These are phyloP conservation scores for Rhinogobio ventralis DNA, from an alignment of 2,797 vertebrate species.

Conservation along the genomic window DNA sequence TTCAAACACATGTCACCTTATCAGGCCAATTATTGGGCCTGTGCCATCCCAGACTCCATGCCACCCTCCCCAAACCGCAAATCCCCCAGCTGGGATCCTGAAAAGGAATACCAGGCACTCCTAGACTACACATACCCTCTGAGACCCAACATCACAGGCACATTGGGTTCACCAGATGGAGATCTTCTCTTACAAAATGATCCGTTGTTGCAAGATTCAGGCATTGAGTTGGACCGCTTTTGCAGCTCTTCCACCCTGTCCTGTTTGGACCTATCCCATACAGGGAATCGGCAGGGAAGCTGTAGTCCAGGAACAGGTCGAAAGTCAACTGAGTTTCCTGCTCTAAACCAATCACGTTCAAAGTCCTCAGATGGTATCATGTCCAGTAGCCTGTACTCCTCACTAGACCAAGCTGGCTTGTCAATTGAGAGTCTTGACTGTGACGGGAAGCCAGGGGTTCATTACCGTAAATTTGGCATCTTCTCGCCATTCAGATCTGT, in stretches of 20 bases:
- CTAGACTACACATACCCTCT: conserved; percentile 94
- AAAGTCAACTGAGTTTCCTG: conserved; percentile 60
- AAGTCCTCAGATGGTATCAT: conserved; percentile 61
- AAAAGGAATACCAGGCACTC: conserved; percentile 88
- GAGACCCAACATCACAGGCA: conserved; percentile 74
- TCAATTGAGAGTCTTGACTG: conserved; percentile 66
- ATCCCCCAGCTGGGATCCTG: conserved; percentile 86
- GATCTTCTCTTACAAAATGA: conserved; percentile 61
- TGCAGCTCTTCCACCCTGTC: conserved; percentile 70
- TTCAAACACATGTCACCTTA: conserved; percentile 70
- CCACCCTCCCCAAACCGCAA: conserved; percentile 83
- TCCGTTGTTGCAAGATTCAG: conserved; percentile 84
- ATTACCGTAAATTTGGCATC: conserved; percentile 33
- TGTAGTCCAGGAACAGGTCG: conserved; percentile 5
- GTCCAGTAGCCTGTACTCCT: conserved; percentile 59
- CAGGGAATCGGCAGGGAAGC: conserved; percentile 21
- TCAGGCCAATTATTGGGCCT: conserved; percentile 89
- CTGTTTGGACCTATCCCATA: conserved; percentile 52
- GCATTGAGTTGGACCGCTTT: conserved; percentile 85
- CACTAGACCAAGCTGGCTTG: conserved; percentile 59
- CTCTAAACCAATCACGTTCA: conserved; percentile 30
- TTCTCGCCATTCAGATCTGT: conserved; percentile 47
- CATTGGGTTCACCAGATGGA: conserved; percentile 54
- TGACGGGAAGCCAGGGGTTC: conserved; percentile 36
- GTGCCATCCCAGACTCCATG: conserved; percentile 81